Conservation (phyloP, 2,888 invertebrate genomes). For the Torymus aiolomorphi region DNA sequence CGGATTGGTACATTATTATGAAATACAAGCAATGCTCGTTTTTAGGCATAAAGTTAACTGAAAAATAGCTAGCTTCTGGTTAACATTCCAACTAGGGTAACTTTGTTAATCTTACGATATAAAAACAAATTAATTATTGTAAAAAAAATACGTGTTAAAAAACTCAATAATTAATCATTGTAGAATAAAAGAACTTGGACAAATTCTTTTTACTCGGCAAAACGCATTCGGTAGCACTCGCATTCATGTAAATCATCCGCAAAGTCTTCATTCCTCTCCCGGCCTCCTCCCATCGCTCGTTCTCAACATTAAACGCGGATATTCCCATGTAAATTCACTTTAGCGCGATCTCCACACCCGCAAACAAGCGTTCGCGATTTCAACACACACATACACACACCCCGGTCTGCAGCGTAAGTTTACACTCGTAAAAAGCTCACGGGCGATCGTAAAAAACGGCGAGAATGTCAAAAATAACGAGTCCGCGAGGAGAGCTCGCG, state of each 20-base stretch:
- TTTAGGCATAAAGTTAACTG: too few relatives aligned
- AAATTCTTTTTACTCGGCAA: constrained; percentile 26
- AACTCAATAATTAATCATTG: neutral
- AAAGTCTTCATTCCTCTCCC: constrained; percentile 40
- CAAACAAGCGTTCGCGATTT: constrained; percentile 34
- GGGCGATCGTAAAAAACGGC: constrained; percentile 40
- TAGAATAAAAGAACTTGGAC: constrained; percentile 3
- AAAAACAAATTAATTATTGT: too few relatives aligned
- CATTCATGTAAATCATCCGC: constrained; percentile 39
- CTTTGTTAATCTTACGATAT: too few relatives aligned
- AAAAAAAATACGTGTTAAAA: too few relatives aligned
- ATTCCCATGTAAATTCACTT: constrained; percentile 54
- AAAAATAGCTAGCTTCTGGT: too few relatives aligned
- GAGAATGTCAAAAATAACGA: constrained; percentile 44
- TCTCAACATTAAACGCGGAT: constrained; percentile 46
- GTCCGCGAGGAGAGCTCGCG: constrained; percentile 10
- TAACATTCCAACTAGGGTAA: too few relatives aligned
- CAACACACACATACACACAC: neutral
- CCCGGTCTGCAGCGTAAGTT: constrained; percentile 19
- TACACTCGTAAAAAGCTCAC: constrained; percentile 44
- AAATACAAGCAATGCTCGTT: too few relatives aligned
- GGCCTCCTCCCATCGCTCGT: neutral
- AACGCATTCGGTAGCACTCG: constrained; percentile 21
- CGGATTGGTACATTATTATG: too few relatives aligned
- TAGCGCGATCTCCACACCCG: constrained; percentile 24